Evolutionary conservation across 2,888 invertebrate species (phyloP).

Genomic region (Nipponacmea schrenckii): DNA sequence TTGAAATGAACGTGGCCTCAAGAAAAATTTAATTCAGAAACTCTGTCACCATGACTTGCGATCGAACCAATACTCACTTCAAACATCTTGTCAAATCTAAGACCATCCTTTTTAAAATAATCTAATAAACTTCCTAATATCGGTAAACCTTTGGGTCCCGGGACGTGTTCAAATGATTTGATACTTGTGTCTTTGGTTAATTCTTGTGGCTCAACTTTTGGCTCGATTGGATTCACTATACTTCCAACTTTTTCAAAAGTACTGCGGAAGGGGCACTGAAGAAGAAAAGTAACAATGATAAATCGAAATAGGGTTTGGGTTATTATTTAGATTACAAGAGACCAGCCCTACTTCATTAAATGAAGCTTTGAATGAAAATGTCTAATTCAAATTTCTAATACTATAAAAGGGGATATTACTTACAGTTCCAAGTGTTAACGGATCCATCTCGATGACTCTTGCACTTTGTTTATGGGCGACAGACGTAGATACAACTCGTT

Average conservation of each 20-base stretch:
- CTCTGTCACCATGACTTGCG: no score
- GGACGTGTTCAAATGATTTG: conserved; percentile 52
- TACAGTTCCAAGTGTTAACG: conserved; percentile 24
- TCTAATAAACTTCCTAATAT: conserved; percentile 59
- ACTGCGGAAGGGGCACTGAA: conserved; percentile 49
- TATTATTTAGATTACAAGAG: no score
- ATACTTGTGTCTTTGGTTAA: conserved; percentile 18
- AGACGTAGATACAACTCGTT: conserved; percentile 44
- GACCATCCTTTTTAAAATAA: conserved; percentile 63
- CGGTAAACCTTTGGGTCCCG: conserved; percentile 63
- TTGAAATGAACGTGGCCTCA: background rate
- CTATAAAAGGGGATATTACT: background rate
- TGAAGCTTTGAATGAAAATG: no score
- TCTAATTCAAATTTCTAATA: no score
- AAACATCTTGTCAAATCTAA: conserved; percentile 64
- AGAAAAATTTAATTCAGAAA: no score
- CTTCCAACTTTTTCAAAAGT: conserved; percentile 36
- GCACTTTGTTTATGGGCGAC: conserved; percentile 34
- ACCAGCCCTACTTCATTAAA: no score
- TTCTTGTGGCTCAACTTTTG: background rate
- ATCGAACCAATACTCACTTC: conserved; percentile 47
- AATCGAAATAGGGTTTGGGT: no score
- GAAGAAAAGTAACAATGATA: background rate
- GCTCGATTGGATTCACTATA: conserved; percentile 16
- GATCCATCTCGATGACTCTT: conserved; percentile 26